Percentiles rank a stretch among this genome's conserved stretches.
Conservation (phyloP, 2,888 invertebrate genomes). For the Kryphioiulus occultus region DNA sequence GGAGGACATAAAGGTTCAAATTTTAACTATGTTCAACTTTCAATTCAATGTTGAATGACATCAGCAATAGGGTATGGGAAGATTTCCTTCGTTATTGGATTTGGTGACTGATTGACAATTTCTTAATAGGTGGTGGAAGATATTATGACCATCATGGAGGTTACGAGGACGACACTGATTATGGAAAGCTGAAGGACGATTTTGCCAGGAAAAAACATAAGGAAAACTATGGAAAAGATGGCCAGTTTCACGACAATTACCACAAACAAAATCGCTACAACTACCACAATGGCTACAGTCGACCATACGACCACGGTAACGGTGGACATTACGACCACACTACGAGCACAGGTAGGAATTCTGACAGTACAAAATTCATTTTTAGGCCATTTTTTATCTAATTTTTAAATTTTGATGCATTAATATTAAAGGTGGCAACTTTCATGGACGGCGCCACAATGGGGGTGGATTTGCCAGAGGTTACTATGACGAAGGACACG, state of each 20-base stretch:
- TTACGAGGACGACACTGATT: constrained; percentile 26
- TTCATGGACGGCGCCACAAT: constrained; percentile 44
- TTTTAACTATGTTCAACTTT: no score
- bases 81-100: no score
- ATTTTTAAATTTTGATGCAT: not conserved
- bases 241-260: constrained; percentile 48
- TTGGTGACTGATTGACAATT: not conserved
- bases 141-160: constrained; percentile 47
- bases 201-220: constrained; percentile 40
- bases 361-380: not conserved
- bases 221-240: constrained; percentile 45
- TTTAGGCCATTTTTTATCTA: not conserved
- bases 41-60: not conserved
- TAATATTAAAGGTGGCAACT: constrained; percentile 33
- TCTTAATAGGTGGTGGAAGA: constrained; percentile 20
- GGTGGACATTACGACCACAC: constrained; percentile 44
- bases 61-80: no score
- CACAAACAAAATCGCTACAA: constrained; percentile 43
- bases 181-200: not conserved
- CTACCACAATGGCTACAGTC: constrained; percentile 43
- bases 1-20: constrained; percentile 55
- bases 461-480: constrained; percentile 33
- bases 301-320: constrained; percentile 33
- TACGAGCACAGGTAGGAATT: constrained; percentile 21
- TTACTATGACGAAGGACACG: constrained; percentile 37